Evolutionary conservation across 2,113 vertebrate genomes (phyloP).

Genomic region (Turdus rufiventris): DNA sequence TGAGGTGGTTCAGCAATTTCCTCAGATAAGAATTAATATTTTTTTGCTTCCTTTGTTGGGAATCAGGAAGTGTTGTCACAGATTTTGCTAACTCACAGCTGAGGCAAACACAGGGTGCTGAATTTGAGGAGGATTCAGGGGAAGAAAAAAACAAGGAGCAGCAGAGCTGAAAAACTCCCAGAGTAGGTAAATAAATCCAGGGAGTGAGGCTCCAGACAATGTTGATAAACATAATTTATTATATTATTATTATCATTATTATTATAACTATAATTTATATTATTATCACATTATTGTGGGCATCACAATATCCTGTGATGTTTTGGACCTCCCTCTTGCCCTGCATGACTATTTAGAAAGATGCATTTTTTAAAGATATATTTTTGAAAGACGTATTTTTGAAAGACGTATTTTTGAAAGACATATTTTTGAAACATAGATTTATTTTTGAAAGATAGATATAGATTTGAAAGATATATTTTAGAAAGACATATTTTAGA

Average conservation of each 20-base stretch:
- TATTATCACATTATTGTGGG: not conserved
- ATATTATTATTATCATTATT: too few relatives aligned
- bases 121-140: not conserved
- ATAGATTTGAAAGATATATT: too few relatives aligned
- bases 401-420: too few relatives aligned
- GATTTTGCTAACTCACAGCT: not conserved
- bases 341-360: not conserved
- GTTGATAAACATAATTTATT: not conserved
- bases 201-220: not conserved
- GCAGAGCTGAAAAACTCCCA: not conserved
- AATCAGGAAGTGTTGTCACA: not conserved
- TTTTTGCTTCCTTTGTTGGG: not conserved
- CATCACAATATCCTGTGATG: not conserved
- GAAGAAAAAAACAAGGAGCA: not conserved
- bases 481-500: too few relatives aligned
- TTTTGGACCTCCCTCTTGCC: not conserved
- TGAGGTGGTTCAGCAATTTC: not conserved
- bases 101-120: not conserved
- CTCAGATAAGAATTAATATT: not conserved
- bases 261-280: too few relatives aligned
- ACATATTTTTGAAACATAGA: too few relatives aligned
- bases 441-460: too few relatives aligned
- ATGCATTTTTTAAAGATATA: too few relatives aligned
- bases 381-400: too few relatives aligned
- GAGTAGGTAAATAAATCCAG: not conserved